Conservation (phyloP, 2,888 invertebrate genomes). For the Scelioninae gen. 2 region DNA sequence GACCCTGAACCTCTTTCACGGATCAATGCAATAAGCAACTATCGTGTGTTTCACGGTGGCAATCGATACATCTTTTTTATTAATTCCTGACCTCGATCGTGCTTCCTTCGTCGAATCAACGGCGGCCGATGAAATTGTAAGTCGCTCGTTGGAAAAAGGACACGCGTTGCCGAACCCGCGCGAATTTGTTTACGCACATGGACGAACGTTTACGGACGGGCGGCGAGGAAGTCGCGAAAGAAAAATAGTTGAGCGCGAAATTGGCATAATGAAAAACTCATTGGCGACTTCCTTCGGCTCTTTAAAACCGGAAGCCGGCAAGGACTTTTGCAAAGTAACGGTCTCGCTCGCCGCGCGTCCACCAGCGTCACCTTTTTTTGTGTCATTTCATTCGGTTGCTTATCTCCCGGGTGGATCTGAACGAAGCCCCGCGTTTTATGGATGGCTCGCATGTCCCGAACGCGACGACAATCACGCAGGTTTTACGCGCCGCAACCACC, state of each 20-base stretch:
- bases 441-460: constrained; percentile 74
- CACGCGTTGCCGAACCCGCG: not conserved
- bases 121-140: not conserved
- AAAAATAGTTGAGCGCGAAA: constrained; percentile 12
- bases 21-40: constrained; percentile 67
- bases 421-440: constrained; percentile 71
- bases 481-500: no score
- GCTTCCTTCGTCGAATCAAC: no score
- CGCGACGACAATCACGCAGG: no score
- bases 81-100: not conserved
- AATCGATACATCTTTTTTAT: not conserved
- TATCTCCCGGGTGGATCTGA: constrained; percentile 72
- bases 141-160: not conserved
- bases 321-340: constrained; percentile 38
- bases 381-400: constrained; percentile 65
- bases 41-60: no score
- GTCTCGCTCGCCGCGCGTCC: constrained; percentile 11
- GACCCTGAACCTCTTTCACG: constrained; percentile 73
- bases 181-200: constrained; percentile 9
- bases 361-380: constrained; percentile 36
- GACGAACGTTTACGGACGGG: not conserved
- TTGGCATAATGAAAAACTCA: constrained; percentile 28
- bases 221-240: constrained; percentile 10
- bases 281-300: constrained; percentile 25
- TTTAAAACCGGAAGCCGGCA: constrained; percentile 29